Percentiles rank a stretch among this genome's conserved stretches.
phyloP scores from a whole-genome alignment of 2,797 vertebrate genomes.

The Chiroxiphia lanceolata region DNA sequence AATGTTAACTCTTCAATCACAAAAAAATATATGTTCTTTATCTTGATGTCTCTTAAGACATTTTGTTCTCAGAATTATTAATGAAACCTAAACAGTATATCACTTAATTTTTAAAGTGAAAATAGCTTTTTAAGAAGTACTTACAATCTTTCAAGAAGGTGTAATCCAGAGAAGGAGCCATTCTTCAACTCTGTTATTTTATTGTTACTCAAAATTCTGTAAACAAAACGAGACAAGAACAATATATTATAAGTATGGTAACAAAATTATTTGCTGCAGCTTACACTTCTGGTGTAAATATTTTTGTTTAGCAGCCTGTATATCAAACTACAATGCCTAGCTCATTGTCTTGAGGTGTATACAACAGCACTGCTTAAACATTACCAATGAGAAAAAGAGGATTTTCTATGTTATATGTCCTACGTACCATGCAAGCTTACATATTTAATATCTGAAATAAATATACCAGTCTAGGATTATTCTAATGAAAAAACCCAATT shows the following conservation, averaged over 20 bases:
- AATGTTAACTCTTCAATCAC: neutral
- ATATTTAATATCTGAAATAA: neutral
- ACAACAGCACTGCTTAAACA: neutral
- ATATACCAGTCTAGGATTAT: neutral
- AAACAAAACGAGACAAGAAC: conserved; percentile 46
- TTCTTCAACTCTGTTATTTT: conserved; percentile 95
- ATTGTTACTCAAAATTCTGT: conserved; percentile 96
- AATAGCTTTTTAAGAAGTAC: conserved; percentile 66
- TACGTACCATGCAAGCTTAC: neutral
- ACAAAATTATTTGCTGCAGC: neutral
- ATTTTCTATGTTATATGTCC: neutral
- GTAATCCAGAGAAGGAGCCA: conserved; percentile 90
- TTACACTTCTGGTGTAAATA: neutral
- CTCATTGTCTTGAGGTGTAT: neutral
- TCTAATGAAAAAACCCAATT: neutral
- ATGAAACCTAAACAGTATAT: neutral
- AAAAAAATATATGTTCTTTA: neutral
- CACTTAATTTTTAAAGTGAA: neutral
- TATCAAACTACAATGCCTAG: neutral
- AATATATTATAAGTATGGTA: neutral
- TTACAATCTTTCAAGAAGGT: conserved; percentile 93
- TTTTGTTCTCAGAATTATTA: neutral
- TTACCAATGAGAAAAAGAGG: neutral
- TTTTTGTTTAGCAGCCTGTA: neutral
- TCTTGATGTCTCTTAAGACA: neutral